phyloP scores from a whole-genome alignment of 2,113 vertebrate genomes.

The Grantiella picta region DNA sequence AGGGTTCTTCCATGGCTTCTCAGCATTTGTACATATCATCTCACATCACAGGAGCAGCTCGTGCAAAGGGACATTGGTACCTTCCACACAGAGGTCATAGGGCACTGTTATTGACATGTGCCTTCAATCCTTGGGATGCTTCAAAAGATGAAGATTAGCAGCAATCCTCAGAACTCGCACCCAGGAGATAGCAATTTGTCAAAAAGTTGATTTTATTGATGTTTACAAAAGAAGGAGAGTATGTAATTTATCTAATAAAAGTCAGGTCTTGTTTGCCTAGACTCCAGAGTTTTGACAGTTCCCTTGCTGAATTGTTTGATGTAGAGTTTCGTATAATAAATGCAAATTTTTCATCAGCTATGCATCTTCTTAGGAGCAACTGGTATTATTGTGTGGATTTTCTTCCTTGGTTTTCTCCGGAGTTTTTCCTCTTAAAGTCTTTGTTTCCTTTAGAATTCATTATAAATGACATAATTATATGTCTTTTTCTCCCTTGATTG shows the following conservation, averaged over 20 bases:
- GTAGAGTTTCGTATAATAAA: slow-evolving; percentile 33
- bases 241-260: slow-evolving; percentile 68
- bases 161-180: slow-evolving; percentile 62
- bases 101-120: slow-evolving; percentile 65
- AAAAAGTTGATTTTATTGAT: slow-evolving; percentile 74
- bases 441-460: slow-evolving; percentile 76
- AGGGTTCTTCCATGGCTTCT: neutral
- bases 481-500: slow-evolving; percentile 72
- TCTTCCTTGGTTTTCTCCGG: slow-evolving; percentile 43
- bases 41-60: neutral
- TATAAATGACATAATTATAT: slow-evolving; percentile 74
- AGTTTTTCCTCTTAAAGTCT: slow-evolving; percentile 69
- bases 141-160: slow-evolving; percentile 78
- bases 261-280: slow-evolving; percentile 20
- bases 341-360: slow-evolving; percentile 62
- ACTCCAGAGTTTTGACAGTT: slow-evolving; percentile 47
- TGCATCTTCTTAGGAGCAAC: slow-evolving; percentile 47
- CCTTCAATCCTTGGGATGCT: slow-evolving; percentile 72
- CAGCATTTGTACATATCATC: neutral
- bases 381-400: slow-evolving; percentile 26
- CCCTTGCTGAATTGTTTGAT: slow-evolving; percentile 9
- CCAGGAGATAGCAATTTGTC: slow-evolving; percentile 69
- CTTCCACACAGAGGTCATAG: slow-evolving; percentile 52
- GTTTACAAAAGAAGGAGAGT: slow-evolving; percentile 36
- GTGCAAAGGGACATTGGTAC: neutral